Base-by-base conservation (phyloP, 2,797 vertebrate genomes). In the Urophycis tenuis region DNA sequence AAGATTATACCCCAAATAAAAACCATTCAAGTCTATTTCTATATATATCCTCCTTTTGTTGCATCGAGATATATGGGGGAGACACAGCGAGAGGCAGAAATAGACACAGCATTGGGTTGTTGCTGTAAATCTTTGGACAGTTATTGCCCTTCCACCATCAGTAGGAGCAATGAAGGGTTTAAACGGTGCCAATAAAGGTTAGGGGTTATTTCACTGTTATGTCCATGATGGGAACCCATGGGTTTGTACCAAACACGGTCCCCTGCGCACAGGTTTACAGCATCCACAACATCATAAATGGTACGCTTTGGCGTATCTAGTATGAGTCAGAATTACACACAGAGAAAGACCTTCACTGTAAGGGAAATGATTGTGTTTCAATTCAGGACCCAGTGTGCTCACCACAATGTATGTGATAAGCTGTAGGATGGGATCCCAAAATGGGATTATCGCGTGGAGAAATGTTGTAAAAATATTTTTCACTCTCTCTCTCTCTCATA, bases 181-280 rank as follows among this genome's bases (percentile, higher is more conserved):
- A 90, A 91, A 91, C 88, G 88, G 81, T 84, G 80, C 84, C 86
- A 89, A 89, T 92, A 90, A 91, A 91, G 86, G 86, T 89, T 88
- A 86, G 81, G 84, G 81, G 73, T 79, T 72, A 72, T 83, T 87
- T 86, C 91, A 89, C 10, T 72, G 81, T 74, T 81, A 82, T 83
- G 78, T 81, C 82, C 80, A 71, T 32, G 60, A 78, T 84, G 83
- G 81, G 77, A 86, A 87, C 80, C 84, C 79, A 81, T 80, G 77
- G 80, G 75, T 81, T 84, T 78, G 60, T 76, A 75, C 76, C 83
- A 73, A 60, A 86, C 75, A 85, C 81, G 73, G 60, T 73, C 39
- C 81, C 34, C 64, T 73, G 77, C 29, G 60, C 33, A 72, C 10
- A 34, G 33, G 36, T 36, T 35, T 36, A 34, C 71, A 72, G 25